These are phyloP conservation scores for Camelus dromedarius DNA, from an alignment of 2,113 vertebrate genomes.

Conservation along the genomic window DNA sequence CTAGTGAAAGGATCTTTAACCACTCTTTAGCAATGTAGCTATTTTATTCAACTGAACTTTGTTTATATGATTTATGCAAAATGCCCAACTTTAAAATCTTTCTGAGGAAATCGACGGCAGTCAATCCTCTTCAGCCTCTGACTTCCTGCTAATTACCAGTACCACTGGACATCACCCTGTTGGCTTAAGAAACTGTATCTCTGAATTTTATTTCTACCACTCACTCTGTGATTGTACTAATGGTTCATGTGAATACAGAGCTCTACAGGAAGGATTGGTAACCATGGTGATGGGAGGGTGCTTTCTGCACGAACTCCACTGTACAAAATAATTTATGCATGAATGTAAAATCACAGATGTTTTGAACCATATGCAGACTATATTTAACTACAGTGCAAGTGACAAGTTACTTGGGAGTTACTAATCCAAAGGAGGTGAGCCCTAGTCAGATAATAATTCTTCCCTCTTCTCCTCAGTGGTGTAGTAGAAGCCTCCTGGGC, in stretches of 20 bases:
- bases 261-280: constrained; percentile 69
- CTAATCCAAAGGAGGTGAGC: constrained; percentile 60
- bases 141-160: constrained; percentile 22
- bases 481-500: not conserved
- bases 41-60: not conserved
- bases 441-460: constrained; percentile 32
- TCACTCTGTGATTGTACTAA: constrained; percentile 65
- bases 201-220: not conserved
- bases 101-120: not conserved
- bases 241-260: constrained; percentile 63
- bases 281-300: constrained; percentile 77
- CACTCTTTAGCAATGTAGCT: not conserved
- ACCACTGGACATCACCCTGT: not conserved
- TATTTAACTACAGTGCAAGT: constrained; percentile 65
- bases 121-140: not conserved
- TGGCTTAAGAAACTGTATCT: constrained; percentile 23
- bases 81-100: not conserved
- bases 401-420: constrained; percentile 78
- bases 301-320: constrained; percentile 68
- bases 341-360: constrained; percentile 82
- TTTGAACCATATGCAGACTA: constrained; percentile 81
- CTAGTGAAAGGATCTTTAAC: not conserved
- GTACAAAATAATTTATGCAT: constrained; percentile 82
- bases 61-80: not conserved
- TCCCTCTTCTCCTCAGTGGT: not conserved